Evolutionary conservation across 2,113 vertebrate species (phyloP).

Genomic region (Oenanthe oenanthe): DNA sequence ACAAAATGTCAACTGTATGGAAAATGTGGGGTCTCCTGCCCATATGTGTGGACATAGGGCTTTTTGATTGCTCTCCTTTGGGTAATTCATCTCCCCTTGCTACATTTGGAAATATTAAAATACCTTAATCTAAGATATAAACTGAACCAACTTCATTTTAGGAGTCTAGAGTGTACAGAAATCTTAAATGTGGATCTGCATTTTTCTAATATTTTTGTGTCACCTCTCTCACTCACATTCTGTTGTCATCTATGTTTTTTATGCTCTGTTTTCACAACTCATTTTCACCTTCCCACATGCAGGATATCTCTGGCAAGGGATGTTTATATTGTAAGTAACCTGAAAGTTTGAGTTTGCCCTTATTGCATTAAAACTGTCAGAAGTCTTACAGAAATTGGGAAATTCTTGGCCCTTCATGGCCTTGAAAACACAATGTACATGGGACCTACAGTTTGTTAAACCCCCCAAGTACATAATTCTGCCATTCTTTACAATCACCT

Average conservation of each 20-base stretch:
- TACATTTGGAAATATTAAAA: not conserved
- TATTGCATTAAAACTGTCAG: not conserved
- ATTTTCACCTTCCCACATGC: slow-evolving; percentile 45
- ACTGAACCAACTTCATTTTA: not conserved
- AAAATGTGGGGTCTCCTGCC: not conserved
- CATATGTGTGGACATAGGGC: not conserved
- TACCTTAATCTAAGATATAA: not conserved
- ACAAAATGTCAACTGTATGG: not conserved
- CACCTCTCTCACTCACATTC: not conserved
- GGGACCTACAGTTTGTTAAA: not conserved
- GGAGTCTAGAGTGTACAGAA: not conserved
- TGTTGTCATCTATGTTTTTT: not conserved
- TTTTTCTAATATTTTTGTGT: not conserved
- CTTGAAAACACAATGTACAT: not conserved
- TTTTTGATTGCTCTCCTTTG: not conserved
- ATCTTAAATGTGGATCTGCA: not conserved
- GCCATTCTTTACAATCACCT: not conserved
- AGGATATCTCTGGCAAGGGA: slow-evolving; percentile 39
- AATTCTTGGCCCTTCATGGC: not conserved
- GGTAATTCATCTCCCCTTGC: not conserved
- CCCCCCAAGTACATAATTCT: not conserved
- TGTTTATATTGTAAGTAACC: slow-evolving; percentile 28
- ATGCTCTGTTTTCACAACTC: slow-evolving; percentile 34
- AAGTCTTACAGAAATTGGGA: not conserved
- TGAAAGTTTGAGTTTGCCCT: not conserved